A percentile compares a stretch with the other conserved stretches of the same genome.
Evolutionary conservation across 2,888 invertebrate genomes (phyloP).

Genomic region (Priocnemis perturbator): DNA sequence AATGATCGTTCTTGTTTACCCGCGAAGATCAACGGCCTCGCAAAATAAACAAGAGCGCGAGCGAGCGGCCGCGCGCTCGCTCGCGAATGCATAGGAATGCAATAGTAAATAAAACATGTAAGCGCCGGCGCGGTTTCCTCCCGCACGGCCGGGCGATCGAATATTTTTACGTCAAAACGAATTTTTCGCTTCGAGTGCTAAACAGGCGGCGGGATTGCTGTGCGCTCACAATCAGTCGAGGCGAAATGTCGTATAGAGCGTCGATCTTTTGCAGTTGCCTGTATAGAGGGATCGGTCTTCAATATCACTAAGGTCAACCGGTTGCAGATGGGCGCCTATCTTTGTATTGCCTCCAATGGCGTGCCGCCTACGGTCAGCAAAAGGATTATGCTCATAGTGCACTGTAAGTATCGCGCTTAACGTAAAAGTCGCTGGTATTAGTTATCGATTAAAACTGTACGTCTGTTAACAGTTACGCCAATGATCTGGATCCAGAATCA

Average conservation of each 20-base stretch:
- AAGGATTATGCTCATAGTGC: slow-evolving; percentile 89
- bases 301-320: slow-evolving; percentile 83
- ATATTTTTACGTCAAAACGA: no score
- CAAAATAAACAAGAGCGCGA: slow-evolving; percentile 17
- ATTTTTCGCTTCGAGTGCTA: no score
- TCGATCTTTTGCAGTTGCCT: slow-evolving; percentile 76
- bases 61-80: no score
- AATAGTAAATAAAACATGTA: no score
- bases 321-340: slow-evolving; percentile 86
- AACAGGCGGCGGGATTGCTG: no score
- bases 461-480: slow-evolving; percentile 82
- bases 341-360: slow-evolving; percentile 88
- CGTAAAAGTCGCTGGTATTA: no score
- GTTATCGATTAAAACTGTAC: not conserved
- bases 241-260: not conserved
- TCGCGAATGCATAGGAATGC: not conserved
- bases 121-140: no score
- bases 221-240: no score
- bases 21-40: slow-evolving; percentile 13
- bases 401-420: slow-evolving; percentile 81
- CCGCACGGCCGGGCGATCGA: no score
- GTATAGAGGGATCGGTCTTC: slow-evolving; percentile 81
- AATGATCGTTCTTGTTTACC: slow-evolving; percentile 31
- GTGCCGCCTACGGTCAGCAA: slow-evolving; percentile 93
- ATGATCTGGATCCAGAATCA: slow-evolving; percentile 91